A percentile compares a stretch with the other conserved stretches of the same genome.
These are phyloP conservation scores for Sminthurinus aureus DNA, from an alignment of 2,888 invertebrate species.

Conservation along the genomic window DNA sequence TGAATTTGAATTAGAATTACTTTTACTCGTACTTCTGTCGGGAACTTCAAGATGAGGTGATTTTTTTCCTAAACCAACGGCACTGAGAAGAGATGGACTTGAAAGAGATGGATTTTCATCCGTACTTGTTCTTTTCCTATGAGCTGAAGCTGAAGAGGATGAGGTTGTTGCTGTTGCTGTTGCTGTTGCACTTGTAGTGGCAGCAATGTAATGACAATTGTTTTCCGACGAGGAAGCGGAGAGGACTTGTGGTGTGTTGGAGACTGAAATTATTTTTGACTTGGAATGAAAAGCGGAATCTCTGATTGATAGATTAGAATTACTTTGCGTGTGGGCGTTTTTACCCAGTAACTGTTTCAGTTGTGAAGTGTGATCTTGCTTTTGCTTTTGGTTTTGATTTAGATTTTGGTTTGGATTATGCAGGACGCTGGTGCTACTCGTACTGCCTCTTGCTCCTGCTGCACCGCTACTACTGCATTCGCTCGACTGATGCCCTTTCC, in stretches of 20 bases:
- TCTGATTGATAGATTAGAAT: slow-evolving; percentile 30
- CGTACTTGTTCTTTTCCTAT: background rate
- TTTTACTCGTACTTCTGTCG: background rate
- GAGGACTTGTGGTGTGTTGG: slow-evolving; percentile 1
- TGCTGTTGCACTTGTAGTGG: background rate
- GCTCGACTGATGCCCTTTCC: slow-evolving; percentile 21
- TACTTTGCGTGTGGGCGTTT: slow-evolving; percentile 33
- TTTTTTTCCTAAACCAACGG: too few relatives aligned
- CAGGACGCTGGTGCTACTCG: slow-evolving; percentile 27
- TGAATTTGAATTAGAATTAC: background rate
- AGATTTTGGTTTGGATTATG: background rate
- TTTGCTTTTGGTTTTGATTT: too few relatives aligned
- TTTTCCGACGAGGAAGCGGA: slow-evolving; percentile 30
- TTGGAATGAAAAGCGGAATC: slow-evolving; percentile 26
- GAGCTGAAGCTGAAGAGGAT: too few relatives aligned
- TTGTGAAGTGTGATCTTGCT: too few relatives aligned
- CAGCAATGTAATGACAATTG: slow-evolving; percentile 17
- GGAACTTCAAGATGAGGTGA: slow-evolving; percentile 12
- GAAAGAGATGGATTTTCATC: background rate
- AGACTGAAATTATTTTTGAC: slow-evolving; percentile 11
- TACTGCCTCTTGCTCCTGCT: slow-evolving; percentile 7
- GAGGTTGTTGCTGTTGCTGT: too few relatives aligned
- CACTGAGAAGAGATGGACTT: background rate
- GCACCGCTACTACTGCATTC: slow-evolving; percentile 41
- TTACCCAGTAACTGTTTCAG: background rate